Evolutionary conservation across 2,797 vertebrate species (phyloP).

Genomic region (Eurystomus glaucurus): DNA sequence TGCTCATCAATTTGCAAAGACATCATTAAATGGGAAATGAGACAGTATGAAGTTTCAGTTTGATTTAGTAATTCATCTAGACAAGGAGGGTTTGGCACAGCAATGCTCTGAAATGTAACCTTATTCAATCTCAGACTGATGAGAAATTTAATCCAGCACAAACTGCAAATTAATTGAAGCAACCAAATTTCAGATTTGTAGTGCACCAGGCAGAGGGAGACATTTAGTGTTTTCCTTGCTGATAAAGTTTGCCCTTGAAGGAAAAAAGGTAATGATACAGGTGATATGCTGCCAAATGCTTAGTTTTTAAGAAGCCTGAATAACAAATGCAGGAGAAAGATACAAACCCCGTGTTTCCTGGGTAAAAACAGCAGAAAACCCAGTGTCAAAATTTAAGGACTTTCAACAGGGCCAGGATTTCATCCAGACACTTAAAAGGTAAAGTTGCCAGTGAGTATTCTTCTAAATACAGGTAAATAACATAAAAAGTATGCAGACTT

Average conservation of each 20-base stretch:
- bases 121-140: conserved; percentile 26
- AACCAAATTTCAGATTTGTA: conserved; percentile 40
- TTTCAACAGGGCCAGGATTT: not conserved
- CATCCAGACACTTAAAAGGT: not conserved
- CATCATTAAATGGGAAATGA: conserved; percentile 51
- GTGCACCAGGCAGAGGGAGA: not conserved
- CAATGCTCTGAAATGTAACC: not conserved
- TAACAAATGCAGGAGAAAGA: not conserved
- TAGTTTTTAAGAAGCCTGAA: not conserved
- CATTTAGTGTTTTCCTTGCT: conserved; percentile 14
- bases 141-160: conserved; percentile 54
- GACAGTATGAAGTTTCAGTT: conserved; percentile 57
- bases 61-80: conserved; percentile 29
- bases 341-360: not conserved
- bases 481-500: not conserved
- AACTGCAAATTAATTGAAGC: conserved; percentile 8
- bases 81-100: conserved; percentile 45
- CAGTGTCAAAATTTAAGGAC: not conserved
- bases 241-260: conserved; percentile 5
- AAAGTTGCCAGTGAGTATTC: not conserved
- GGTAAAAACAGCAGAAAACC: not conserved
- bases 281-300: not conserved
- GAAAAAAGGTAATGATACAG: not conserved
- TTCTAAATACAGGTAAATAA: not conserved
- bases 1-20: conserved; percentile 55